Evolutionary conservation across 2,888 invertebrate genomes (phyloP).

Genomic region (Aphodius granarius): DNA sequence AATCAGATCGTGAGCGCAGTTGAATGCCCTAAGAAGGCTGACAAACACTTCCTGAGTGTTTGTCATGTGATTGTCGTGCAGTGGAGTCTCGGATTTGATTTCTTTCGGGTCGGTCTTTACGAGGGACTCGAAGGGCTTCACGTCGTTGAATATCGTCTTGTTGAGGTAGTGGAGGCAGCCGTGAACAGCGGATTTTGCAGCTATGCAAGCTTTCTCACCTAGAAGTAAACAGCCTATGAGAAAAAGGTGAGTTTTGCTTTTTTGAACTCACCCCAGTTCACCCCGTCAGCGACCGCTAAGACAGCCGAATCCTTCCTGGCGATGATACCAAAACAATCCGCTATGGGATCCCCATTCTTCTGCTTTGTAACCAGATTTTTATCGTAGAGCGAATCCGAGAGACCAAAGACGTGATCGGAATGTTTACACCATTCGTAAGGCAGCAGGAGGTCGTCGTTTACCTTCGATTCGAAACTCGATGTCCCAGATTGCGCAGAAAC

Average conservation of each 20-base stretch:
- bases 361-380: slow-evolving; percentile 75
- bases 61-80: slow-evolving; percentile 44
- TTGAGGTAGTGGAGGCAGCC: slow-evolving; percentile 83
- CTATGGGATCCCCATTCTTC: slow-evolving; percentile 78
- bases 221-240: slow-evolving; percentile 27
- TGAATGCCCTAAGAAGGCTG: slow-evolving; percentile 75
- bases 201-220: slow-evolving; percentile 78
- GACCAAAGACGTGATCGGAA: slow-evolving; percentile 64
- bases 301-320: slow-evolving; percentile 73
- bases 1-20: slow-evolving; percentile 83
- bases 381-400: slow-evolving; percentile 81
- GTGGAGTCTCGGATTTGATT: slow-evolving; percentile 29
- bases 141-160: slow-evolving; percentile 62
- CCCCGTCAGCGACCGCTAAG: slow-evolving; percentile 84
- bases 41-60: slow-evolving; percentile 75
- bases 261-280: slow-evolving; percentile 75
- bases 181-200: slow-evolving; percentile 84
- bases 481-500: slow-evolving; percentile 12
- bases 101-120: slow-evolving; percentile 41
- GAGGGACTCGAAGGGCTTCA: slow-evolving; percentile 49
- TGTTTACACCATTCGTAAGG: slow-evolving; percentile 61
- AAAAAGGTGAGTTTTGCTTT: not conserved
- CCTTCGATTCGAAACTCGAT: not conserved
- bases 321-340: slow-evolving; percentile 82
- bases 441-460: slow-evolving; percentile 39